Conservation (phyloP, 2,797 vertebrate species). For the Taeniopygia guttata region DNA sequence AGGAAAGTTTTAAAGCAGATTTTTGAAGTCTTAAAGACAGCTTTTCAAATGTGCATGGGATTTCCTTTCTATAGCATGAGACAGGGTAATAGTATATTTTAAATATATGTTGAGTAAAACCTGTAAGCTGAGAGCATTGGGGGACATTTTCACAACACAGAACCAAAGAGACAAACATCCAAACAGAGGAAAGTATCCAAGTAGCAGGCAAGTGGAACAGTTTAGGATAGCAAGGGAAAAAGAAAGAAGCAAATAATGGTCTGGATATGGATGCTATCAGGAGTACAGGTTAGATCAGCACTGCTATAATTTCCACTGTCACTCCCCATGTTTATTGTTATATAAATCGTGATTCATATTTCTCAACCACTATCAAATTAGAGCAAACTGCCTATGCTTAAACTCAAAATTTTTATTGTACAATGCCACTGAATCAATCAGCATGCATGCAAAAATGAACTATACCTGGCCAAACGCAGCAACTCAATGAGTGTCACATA, state of each 20-base stretch:
- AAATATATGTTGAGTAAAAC: background rate
- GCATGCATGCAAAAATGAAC: background rate
- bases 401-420: background rate
- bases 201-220: background rate
- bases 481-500: background rate
- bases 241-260: background rate
- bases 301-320: background rate
- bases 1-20: background rate
- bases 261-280: background rate
- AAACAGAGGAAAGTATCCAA: background rate
- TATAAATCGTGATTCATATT: background rate
- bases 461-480: background rate
- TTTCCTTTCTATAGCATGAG: background rate
- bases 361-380: background rate
- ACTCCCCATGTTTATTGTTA: background rate
- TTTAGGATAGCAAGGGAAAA: background rate
- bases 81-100: background rate
- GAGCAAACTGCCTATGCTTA: background rate
- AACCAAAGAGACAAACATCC: background rate
- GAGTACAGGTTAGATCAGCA: background rate
- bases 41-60: background rate
- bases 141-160: background rate
- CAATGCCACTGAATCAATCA: background rate
- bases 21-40: background rate
- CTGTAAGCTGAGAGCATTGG: background rate